phyloP scores from a whole-genome alignment of 2,888 invertebrate genomes.

The Plebejus anna region DNA sequence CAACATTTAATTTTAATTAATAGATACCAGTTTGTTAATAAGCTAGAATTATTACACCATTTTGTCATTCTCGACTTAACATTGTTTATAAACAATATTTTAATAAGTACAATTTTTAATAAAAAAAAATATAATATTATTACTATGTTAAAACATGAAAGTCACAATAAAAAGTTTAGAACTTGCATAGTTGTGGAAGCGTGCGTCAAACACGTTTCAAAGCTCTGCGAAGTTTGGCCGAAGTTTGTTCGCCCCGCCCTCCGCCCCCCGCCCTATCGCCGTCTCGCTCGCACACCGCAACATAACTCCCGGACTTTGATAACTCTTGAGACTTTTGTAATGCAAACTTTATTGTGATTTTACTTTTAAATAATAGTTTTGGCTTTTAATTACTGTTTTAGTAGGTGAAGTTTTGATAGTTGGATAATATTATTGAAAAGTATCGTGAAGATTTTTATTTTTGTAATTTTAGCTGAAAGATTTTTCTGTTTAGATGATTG shows the following conservation, averaged over 20 bases:
- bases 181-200: conserved; percentile 23
- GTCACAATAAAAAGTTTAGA: conserved; percentile 1
- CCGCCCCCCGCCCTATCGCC: conserved; percentile 51
- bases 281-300: conserved; percentile 53
- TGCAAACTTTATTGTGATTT: background rate
- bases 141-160: background rate
- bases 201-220: conserved; percentile 24
- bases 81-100: no score
- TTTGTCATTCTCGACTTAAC: no score
- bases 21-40: no score
- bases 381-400: background rate
- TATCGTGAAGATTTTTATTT: background rate
- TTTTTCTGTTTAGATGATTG: background rate
- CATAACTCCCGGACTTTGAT: conserved; percentile 10
- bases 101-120: no score
- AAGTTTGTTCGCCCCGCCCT: conserved; percentile 60
- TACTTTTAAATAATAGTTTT: background rate
- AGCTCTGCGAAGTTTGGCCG: conserved; percentile 55
- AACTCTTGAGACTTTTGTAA: conserved; percentile 15
- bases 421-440: background rate
- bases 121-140: no score
- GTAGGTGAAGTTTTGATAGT: background rate
- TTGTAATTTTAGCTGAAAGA: background rate
- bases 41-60: no score
- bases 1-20: no score